Conservation (phyloP, 2,888 invertebrate species). For the Chloroclysta siterata region DNA sequence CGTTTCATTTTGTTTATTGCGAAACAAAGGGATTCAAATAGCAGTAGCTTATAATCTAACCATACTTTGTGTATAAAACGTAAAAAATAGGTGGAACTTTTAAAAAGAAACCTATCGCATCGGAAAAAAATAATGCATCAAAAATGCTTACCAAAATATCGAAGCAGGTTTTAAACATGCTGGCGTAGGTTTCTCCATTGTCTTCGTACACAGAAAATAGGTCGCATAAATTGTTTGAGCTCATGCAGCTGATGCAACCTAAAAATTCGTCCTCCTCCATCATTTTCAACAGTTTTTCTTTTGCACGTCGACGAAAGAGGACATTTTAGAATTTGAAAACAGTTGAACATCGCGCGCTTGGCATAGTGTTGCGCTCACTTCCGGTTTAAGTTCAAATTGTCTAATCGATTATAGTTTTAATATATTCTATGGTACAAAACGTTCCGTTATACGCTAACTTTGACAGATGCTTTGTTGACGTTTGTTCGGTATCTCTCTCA, state of each 20-base stretch:
- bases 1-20: neutral
- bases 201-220: conserved; percentile 77
- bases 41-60: neutral
- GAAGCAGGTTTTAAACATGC: conserved; percentile 78
- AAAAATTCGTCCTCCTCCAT: conserved; percentile 77
- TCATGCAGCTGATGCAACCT: conserved; percentile 82
- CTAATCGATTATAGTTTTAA: conserved; percentile 17
- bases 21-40: neutral
- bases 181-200: conserved; percentile 74
- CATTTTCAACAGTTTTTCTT: conserved; percentile 46
- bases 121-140: conserved; percentile 13
- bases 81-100: conserved; percentile 7
- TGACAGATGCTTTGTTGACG: conserved; percentile 13
- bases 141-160: conserved; percentile 66
- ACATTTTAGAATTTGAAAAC: conserved; percentile 46
- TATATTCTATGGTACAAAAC: conserved; percentile 18
- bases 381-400: neutral
- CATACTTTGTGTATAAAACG: neutral
- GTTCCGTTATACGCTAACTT: conserved; percentile 25
- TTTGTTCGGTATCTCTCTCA: conserved; percentile 14
- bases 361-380: conserved; percentile 34
- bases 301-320: conserved; percentile 50
- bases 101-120: conserved; percentile 9
- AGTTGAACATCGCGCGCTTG: conserved; percentile 47
- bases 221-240: conserved; percentile 78